These are phyloP conservation scores for Hirtodrosophila trivittata DNA, from an alignment of 2,888 invertebrate genomes.

Conservation along the genomic window DNA sequence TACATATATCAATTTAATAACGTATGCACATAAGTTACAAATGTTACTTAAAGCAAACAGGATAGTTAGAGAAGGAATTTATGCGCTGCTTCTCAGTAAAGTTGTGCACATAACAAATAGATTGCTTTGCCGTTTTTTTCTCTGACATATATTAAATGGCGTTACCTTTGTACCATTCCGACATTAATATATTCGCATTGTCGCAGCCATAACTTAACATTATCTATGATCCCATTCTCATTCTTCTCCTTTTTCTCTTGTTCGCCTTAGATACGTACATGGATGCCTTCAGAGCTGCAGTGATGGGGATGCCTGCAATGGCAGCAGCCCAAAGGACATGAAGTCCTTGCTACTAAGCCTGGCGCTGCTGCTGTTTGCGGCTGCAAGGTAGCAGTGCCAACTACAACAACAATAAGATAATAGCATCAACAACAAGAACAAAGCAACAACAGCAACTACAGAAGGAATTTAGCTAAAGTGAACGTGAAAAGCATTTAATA, in stretches of 20 bases:
- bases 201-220: conserved; percentile 52
- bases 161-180: conserved; percentile 18
- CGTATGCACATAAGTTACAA: no score
- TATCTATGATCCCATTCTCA: conserved; percentile 19
- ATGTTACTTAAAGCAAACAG: no score
- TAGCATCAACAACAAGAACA: conserved; percentile 7
- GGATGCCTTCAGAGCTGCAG: conserved; percentile 98
- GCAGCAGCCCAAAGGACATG: conserved; percentile 37
- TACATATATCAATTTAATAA: no score
- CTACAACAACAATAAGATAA: conserved; percentile 30
- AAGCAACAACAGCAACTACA: conserved; percentile 13
- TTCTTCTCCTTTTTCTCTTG: not conserved
- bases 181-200: conserved; percentile 45
- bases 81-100: no score
- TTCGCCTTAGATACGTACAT: conserved; percentile 89
- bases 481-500: conserved; percentile 65
- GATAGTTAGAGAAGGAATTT: no score
- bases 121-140: not conserved
- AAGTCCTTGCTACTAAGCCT: conserved; percentile 52
- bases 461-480: conserved; percentile 41
- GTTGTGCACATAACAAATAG: no score
- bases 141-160: conserved; percentile 16
- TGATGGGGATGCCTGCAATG: conserved; percentile 95
- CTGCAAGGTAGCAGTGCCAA: conserved; percentile 62
- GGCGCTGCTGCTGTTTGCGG: conserved; percentile 41